Conservation (phyloP, 2,797 vertebrate species). For the Esox lucius region DNA sequence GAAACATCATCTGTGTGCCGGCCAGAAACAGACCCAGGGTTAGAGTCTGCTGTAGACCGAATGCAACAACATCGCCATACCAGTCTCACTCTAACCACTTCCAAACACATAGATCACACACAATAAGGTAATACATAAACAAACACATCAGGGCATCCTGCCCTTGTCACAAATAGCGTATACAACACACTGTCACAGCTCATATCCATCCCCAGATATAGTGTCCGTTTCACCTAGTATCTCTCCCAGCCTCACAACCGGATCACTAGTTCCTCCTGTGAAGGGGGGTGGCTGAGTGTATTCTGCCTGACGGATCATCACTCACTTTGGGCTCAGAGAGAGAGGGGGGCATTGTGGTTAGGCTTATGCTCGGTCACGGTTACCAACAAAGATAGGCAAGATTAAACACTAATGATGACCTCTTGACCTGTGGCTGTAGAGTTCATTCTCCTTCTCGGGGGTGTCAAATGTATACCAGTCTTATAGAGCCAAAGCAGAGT, state of each 20-base stretch:
- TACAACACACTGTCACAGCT: neutral
- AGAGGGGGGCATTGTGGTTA: neutral
- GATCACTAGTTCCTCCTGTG: neutral
- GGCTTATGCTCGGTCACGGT: neutral
- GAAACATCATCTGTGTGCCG: conserved; percentile 49
- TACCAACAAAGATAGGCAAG: neutral
- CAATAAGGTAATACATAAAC: neutral
- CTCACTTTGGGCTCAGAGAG: neutral
- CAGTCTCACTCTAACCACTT: neutral
- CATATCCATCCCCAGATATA: neutral
- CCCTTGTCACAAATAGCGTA: neutral
- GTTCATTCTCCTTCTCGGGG: neutral
- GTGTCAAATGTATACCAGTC: neutral
- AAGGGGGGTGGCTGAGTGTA: neutral
- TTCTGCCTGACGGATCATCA: neutral
- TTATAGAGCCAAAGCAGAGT: neutral
- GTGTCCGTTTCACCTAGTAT: neutral
- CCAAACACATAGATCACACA: neutral
- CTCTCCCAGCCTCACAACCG: neutral
- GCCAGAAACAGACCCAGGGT: conserved; percentile 14
- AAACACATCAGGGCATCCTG: neutral
- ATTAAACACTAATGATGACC: neutral
- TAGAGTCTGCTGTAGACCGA: conserved; percentile 6
- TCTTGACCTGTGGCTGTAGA: neutral
- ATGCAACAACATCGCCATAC: neutral